These are phyloP conservation scores for Hoplias malabaricus DNA, from an alignment of 2,113 vertebrate genomes.

Conservation along the genomic window DNA sequence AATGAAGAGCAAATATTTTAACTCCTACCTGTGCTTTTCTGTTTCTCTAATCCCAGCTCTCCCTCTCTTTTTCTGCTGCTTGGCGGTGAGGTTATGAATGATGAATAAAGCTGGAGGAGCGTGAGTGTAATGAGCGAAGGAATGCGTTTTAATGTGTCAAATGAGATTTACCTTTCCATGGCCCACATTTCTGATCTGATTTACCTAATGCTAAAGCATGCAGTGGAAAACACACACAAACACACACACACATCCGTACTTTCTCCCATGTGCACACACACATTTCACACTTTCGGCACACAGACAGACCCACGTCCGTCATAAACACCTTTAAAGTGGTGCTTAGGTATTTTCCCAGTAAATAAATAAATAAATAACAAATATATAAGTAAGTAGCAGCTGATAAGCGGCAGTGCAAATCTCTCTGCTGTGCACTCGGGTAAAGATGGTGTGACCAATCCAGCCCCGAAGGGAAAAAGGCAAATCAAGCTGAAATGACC, in stretches of 20 bases:
- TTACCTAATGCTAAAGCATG: neutral
- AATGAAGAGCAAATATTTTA: conserved; percentile 12
- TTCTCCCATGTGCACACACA: no score
- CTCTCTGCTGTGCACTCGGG: neutral
- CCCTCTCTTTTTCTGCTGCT: conserved; percentile 5
- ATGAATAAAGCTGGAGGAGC: conserved; percentile 10
- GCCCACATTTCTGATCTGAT: conserved; percentile 44
- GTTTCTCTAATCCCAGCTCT: conserved; percentile 25
- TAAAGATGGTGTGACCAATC: neutral
- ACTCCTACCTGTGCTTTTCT: conserved; percentile 12
- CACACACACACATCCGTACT: neutral
- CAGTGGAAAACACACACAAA: neutral
- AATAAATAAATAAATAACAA: neutral
- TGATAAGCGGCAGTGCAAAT: neutral
- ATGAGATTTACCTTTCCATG: conserved; percentile 50
- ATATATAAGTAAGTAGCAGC: no score
- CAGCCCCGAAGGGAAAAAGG: neutral
- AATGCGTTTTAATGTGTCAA: conserved; percentile 64
- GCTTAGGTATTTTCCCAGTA: neutral
- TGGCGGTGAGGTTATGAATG: conserved; percentile 10
- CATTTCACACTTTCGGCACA: neutral
- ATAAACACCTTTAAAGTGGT: neutral
- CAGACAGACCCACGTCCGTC: neutral
- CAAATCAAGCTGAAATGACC: neutral
- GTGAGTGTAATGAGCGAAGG: conserved; percentile 12